phyloP scores from a whole-genome alignment of 2,797 vertebrate species.

The Acropternis orthonyx region DNA sequence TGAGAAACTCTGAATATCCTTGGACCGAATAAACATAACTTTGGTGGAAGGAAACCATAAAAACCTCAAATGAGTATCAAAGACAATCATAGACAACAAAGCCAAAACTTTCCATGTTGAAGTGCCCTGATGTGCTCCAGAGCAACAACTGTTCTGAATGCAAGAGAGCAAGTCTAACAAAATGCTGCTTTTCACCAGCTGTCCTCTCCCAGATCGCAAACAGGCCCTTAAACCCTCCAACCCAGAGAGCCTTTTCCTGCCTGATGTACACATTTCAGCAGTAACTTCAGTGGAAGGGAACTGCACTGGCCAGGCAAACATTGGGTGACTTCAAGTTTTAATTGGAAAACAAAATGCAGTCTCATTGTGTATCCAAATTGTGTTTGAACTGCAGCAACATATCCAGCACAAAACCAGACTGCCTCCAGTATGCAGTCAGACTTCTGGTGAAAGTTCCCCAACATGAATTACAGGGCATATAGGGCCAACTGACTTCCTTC shows the following conservation, averaged over 20 bases:
- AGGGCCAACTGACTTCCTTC: background rate
- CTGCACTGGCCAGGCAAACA: background rate
- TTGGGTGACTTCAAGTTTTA: background rate
- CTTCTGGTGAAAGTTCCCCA: background rate
- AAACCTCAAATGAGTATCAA: constrained; percentile 64
- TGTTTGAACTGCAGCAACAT: background rate
- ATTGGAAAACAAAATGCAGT: constrained; percentile 3
- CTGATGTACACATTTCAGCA: background rate
- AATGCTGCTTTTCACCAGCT: constrained; percentile 30
- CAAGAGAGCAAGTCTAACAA: constrained; percentile 50
- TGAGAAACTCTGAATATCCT: constrained; percentile 38
- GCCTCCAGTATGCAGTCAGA: background rate
- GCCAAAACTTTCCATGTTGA: constrained; percentile 50
- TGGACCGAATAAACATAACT: constrained; percentile 50
- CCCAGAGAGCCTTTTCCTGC: background rate
- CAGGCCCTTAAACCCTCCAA: background rate
- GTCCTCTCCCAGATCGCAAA: background rate
- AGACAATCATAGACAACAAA: constrained; percentile 54
- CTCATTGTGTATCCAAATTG: background rate
- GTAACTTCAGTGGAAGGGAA: background rate
- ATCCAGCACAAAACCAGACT: background rate
- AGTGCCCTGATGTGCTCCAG: constrained; percentile 34
- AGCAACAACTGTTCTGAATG: background rate
- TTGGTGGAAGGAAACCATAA: constrained; percentile 55
- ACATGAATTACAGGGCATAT: background rate